Evolutionary conservation across 2,888 invertebrate species (phyloP).

Genomic region (Eilema sororculum): DNA sequence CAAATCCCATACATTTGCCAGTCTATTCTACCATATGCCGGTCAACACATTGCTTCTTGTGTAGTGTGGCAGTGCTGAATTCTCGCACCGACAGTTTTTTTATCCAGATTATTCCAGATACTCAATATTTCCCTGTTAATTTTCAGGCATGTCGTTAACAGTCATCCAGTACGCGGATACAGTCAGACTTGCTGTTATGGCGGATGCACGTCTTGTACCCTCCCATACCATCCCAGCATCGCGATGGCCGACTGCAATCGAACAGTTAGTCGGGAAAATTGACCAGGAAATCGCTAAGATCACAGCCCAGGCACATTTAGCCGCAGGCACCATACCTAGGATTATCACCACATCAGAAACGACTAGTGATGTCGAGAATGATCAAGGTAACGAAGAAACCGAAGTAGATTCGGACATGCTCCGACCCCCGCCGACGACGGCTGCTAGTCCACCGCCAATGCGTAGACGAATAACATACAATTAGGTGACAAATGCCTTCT

Average conservation of each 20-base stretch:
- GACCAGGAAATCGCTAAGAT: slow-evolving; percentile 79
- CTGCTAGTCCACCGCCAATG: slow-evolving; percentile 72
- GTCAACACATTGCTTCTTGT: no score
- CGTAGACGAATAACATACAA: slow-evolving; percentile 62
- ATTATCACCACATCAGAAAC: slow-evolving; percentile 58
- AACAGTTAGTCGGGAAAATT: slow-evolving; percentile 72
- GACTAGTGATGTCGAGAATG: slow-evolving; percentile 18
- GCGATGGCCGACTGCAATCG: slow-evolving; percentile 76
- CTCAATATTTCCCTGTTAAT: neutral
- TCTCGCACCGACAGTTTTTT: neutral
- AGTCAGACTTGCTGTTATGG: slow-evolving; percentile 90
- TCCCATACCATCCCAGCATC: slow-evolving; percentile 86
- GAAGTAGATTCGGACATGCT: slow-evolving; percentile 53
- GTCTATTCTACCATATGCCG: no score
- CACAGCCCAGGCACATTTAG: slow-evolving; percentile 59
- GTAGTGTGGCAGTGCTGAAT: neutral
- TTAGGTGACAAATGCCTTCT: slow-evolving; percentile 19
- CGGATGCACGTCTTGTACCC: slow-evolving; percentile 90
- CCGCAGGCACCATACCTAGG: slow-evolving; percentile 50
- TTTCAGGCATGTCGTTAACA: slow-evolving; percentile 90
- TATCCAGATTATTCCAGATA: neutral
- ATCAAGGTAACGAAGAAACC: slow-evolving; percentile 32
- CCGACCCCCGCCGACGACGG: slow-evolving; percentile 62
- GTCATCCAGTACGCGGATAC: slow-evolving; percentile 90
- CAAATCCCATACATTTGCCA: no score